phyloP scores from a whole-genome alignment of 2,797 vertebrate genomes.

The Dermochelys coriacea region DNA sequence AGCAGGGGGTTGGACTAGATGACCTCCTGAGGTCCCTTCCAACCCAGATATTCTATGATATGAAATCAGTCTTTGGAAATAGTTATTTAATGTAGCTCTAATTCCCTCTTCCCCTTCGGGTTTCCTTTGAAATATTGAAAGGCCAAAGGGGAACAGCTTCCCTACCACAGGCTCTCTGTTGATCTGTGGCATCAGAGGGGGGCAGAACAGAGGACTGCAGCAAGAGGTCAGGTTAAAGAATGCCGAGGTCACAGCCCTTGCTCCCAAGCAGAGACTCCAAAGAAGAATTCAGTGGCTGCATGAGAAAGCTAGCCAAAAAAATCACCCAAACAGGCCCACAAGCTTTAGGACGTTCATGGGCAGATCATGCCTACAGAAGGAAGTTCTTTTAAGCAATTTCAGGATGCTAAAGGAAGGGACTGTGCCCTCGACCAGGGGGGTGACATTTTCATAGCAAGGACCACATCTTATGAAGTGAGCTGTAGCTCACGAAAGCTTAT shows the following conservation, averaged over 20 bases:
- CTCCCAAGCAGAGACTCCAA: not conserved
- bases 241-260: slow-evolving; percentile 16
- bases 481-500: no score
- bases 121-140: not conserved
- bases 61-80: not conserved
- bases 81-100: not conserved
- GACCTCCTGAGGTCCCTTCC: no score
- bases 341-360: not conserved
- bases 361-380: not conserved
- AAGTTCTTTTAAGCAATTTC: not conserved
- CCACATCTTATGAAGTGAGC: no score
- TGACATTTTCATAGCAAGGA: not conserved
- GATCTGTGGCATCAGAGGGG: not conserved
- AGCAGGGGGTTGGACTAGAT: no score
- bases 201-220: not conserved
- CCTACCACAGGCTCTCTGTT: not conserved
- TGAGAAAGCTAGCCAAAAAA: not conserved
- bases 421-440: not conserved
- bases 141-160: not conserved
- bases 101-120: not conserved
- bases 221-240: slow-evolving; percentile 52
- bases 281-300: not conserved
- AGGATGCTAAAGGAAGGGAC: not conserved
- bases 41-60: no score
- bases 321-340: not conserved